Percentiles rank a stretch among this genome's conserved stretches.
phyloP scores from a whole-genome alignment of 2,113 vertebrate species.

The Theristicus caerulescens region DNA sequence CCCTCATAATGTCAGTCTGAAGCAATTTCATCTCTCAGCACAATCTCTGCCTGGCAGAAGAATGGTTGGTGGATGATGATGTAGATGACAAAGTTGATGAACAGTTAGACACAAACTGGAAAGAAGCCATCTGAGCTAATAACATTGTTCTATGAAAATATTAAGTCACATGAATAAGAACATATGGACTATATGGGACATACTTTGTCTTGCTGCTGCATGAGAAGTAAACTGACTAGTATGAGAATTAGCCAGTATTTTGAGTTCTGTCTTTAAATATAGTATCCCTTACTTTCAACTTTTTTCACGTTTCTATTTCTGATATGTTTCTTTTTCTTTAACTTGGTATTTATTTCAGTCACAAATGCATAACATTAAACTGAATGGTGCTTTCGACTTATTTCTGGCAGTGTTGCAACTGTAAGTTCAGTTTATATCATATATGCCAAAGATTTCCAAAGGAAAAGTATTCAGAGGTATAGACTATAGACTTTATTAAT shows the following conservation, averaged over 20 bases:
- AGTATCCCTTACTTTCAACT: neutral
- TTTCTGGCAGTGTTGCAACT: neutral
- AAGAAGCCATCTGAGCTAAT: neutral
- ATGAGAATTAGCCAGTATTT: neutral
- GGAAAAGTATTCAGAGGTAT: neutral
- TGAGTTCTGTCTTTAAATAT: neutral
- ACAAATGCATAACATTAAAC: neutral
- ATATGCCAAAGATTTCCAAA: neutral
- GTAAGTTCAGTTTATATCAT: neutral
- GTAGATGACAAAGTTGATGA: slow-evolving; percentile 28
- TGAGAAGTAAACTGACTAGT: neutral
- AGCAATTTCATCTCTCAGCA: slow-evolving; percentile 47
- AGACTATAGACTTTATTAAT: neutral
- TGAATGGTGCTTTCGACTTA: neutral
- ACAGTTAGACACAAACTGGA: neutral
- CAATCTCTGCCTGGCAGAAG: slow-evolving; percentile 33
- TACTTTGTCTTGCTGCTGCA: neutral
- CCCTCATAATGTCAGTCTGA: neutral
- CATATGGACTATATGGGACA: neutral
- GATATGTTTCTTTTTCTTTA: neutral
- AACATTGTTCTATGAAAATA: neutral
- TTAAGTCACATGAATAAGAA: neutral
- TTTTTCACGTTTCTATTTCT: neutral
- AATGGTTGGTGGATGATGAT: slow-evolving; percentile 42
- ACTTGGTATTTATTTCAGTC: neutral